Conservation (phyloP, 1,140 invertebrate species). For the Temnothorax curvispinosus region DNA sequence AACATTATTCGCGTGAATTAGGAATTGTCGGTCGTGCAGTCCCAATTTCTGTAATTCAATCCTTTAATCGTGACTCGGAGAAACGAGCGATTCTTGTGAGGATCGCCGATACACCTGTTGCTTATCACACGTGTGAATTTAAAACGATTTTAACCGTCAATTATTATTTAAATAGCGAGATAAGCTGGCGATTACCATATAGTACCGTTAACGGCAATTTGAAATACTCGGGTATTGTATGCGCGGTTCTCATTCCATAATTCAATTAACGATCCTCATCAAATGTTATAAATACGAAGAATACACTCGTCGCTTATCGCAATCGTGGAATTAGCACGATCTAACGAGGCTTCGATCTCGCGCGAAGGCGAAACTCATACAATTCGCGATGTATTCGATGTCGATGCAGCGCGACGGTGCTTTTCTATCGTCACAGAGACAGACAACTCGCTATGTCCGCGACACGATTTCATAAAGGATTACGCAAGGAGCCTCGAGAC, state of each 20-base stretch:
- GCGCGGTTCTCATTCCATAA: background rate
- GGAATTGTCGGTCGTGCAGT: background rate
- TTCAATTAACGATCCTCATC: background rate
- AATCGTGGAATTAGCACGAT: background rate
- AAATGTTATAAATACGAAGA: background rate
- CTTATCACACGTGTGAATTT: background rate
- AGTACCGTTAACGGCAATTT: background rate
- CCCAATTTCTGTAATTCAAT: conserved; percentile 21
- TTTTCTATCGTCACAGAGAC: background rate
- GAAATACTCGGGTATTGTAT: background rate
- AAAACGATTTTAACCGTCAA: background rate
- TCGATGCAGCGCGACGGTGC: background rate
- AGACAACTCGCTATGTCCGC: conserved; percentile 16
- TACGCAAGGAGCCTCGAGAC: conserved; percentile 61
- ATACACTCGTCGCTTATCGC: background rate
- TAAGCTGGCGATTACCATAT: background rate
- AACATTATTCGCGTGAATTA: conserved; percentile 27
- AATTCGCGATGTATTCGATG: background rate
- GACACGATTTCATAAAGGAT: conserved; percentile 65
- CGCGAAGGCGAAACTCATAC: conserved; percentile 1
- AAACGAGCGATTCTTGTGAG: background rate
- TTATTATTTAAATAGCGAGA: background rate
- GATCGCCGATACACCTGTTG: background rate
- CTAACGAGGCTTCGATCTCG: conserved; percentile 5
- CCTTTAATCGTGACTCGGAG: background rate